Evolutionary conservation across 2,888 invertebrate genomes (phyloP).

Genomic region (Erebia aethiops): DNA sequence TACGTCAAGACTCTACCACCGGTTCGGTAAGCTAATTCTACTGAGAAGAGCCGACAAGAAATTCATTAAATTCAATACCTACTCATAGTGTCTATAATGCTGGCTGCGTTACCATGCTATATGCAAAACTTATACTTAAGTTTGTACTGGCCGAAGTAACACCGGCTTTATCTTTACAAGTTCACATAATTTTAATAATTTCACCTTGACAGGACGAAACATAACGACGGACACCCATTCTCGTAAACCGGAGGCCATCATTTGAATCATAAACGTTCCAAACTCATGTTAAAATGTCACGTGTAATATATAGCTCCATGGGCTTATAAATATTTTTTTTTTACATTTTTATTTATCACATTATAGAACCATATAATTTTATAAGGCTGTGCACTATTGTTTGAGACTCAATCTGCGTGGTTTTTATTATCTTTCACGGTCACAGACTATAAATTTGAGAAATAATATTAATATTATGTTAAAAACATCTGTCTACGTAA

Average conservation of each 20-base stretch:
- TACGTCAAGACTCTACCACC: too few relatives aligned
- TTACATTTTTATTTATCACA: slow-evolving; percentile 18
- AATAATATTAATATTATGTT: background rate
- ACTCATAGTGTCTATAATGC: too few relatives aligned
- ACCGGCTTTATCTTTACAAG: too few relatives aligned
- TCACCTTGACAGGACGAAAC: slow-evolving; percentile 14
- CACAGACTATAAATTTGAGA: background rate
- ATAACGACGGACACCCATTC: background rate
- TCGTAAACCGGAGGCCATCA: slow-evolving; percentile 16
- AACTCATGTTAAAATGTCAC: slow-evolving; percentile 21
- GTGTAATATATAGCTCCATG: slow-evolving; percentile 12
- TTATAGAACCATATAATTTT: slow-evolving; percentile 12
- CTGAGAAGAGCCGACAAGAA: too few relatives aligned
- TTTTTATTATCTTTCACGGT: background rate
- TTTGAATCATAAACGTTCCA: slow-evolving; percentile 16
- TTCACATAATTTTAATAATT: background rate
- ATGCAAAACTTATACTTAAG: too few relatives aligned
- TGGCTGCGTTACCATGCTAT: too few relatives aligned
- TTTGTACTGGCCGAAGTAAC: too few relatives aligned
- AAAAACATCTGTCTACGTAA: too few relatives aligned
- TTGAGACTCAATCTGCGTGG: background rate
- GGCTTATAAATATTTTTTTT: slow-evolving; percentile 19
- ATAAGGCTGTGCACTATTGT: background rate
- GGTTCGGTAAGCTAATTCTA: too few relatives aligned
- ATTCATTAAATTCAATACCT: too few relatives aligned